Conservation (phyloP, 2,888 invertebrate genomes). For the Spisula solida region DNA sequence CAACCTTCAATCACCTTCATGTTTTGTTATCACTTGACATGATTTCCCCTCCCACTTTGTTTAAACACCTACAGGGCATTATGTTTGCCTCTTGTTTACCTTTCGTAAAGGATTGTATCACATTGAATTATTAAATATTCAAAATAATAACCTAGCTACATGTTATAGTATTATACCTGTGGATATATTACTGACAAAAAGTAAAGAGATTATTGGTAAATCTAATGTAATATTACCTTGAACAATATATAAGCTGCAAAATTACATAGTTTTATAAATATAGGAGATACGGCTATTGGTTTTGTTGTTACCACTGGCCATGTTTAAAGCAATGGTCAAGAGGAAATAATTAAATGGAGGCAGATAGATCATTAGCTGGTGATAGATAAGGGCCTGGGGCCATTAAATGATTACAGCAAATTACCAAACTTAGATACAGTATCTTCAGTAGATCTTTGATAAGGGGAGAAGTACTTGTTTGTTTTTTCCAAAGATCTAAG, state of each 20-base stretch:
- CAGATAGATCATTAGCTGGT: conserved; percentile 29
- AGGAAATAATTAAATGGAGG: conserved; percentile 41
- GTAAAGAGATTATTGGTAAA: neutral
- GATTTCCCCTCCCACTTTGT: neutral
- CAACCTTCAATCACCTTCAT: neutral
- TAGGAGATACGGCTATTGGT: neutral
- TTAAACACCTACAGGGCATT: neutral
- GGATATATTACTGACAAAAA: neutral
- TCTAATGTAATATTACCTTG: neutral
- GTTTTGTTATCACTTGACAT: neutral
- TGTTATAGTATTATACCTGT: neutral
- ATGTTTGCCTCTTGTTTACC: neutral
- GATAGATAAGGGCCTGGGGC: conserved; percentile 29
- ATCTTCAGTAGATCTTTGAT: conserved; percentile 35
- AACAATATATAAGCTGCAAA: neutral
- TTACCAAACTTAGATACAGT: conserved; percentile 20
- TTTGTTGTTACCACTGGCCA: neutral
- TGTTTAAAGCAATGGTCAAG: neutral
- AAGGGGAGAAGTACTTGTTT: conserved; percentile 30
- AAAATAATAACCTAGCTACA: neutral
- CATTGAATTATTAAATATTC: neutral
- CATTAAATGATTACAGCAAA: neutral
- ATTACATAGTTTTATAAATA: neutral
- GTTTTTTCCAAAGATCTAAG: conserved; percentile 31
- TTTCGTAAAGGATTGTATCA: neutral